A percentile compares a stretch with the other conserved stretches of the same genome.
These are phyloP conservation scores for Willowsia nigromaculata DNA, from an alignment of 2,888 invertebrate genomes.

Conservation along the genomic window DNA sequence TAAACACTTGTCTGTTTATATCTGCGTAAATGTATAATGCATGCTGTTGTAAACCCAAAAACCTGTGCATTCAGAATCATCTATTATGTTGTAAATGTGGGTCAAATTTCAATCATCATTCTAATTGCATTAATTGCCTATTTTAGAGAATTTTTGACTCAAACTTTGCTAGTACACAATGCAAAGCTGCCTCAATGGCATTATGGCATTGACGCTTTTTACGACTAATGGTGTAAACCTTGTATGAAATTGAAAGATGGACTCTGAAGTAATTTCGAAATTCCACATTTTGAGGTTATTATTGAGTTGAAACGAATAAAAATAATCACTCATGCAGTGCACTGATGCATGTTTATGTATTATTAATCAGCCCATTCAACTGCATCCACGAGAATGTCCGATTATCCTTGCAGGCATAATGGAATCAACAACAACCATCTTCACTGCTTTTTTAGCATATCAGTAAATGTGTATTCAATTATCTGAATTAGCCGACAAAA, in stretches of 20 bases:
- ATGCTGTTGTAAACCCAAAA: not conserved
- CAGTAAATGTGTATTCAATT: not conserved
- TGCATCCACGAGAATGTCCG: not conserved
- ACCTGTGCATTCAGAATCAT: not conserved
- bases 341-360: not conserved
- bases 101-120: constrained; percentile 51
- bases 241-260: not conserved
- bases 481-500: constrained; percentile 33
- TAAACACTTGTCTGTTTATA: too few relatives aligned
- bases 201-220: constrained; percentile 2
- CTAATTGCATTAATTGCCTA: constrained; percentile 31
- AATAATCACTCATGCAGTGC: not conserved
- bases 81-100: constrained; percentile 29
- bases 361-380: constrained; percentile 19
- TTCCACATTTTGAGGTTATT: not conserved
- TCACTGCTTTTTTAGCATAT: not conserved
- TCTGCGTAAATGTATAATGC: too few relatives aligned
- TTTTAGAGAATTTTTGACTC: not conserved
- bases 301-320: not conserved
- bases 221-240: not conserved
- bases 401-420: not conserved
- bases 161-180: not conserved
- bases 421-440: not conserved
- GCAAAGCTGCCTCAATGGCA: not conserved
- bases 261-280: not conserved